A percentile compares a stretch with the other conserved stretches of the same genome.
phyloP scores from a whole-genome alignment of 2,113 vertebrate species.

The Oxyruncus cristatus region DNA sequence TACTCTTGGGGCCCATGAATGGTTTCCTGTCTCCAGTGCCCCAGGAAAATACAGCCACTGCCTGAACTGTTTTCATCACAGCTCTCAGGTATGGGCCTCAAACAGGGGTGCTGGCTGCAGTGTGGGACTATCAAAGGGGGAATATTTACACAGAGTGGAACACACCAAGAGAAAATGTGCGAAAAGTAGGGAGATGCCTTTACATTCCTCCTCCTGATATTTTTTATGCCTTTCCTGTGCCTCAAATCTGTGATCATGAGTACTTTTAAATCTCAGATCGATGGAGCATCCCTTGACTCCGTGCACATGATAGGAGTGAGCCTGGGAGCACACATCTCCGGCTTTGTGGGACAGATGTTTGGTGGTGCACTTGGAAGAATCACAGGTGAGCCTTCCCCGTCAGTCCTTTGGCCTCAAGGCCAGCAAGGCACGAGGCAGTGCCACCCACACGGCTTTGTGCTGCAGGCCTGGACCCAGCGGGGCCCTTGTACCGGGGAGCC shows the following conservation, averaged over 20 bases:
- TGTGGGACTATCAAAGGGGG: not conserved
- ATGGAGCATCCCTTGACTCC: slow-evolving; percentile 79
- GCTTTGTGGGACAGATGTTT: slow-evolving; percentile 88
- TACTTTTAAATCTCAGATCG: slow-evolving; percentile 69
- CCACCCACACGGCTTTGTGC: not conserved
- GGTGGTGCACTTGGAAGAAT: slow-evolving; percentile 86
- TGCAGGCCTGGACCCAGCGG: slow-evolving; percentile 90
- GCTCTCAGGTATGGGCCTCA: not conserved
- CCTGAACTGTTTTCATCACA: not conserved
- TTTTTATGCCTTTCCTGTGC: not conserved
- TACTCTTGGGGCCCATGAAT: not conserved
- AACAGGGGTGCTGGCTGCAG: not conserved
- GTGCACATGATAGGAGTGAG: slow-evolving; percentile 92
- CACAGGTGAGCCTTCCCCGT: slow-evolving; percentile 78
- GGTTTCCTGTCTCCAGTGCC: not conserved
- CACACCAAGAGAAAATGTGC: too few species aligned
- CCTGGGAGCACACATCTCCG: slow-evolving; percentile 90
- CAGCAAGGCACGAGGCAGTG: fast-evolving
- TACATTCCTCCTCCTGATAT: not conserved
- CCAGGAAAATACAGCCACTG: not conserved
- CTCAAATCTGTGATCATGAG: not conserved
- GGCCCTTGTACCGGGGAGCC: slow-evolving; percentile 84
- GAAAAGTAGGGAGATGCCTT: not conserved
- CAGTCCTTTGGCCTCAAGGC: fast-evolving
- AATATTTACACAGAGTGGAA: not conserved